Evolutionary conservation across 2,797 vertebrate species (phyloP).

Genomic region (Otolemur crassicaudatus): DNA sequence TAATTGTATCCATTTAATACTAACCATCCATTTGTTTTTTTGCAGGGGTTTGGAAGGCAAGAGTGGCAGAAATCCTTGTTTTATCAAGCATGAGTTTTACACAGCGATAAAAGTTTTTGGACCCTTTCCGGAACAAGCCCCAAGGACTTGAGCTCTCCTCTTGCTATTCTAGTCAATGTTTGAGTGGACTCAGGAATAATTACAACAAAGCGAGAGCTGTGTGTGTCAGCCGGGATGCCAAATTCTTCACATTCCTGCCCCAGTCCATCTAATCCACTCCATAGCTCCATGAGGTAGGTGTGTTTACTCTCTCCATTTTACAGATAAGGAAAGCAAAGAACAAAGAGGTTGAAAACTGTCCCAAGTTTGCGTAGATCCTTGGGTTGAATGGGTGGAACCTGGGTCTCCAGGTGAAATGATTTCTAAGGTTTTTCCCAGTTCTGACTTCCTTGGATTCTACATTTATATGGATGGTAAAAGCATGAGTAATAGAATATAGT

Average conservation of each 20-base stretch:
- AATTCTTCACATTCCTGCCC: neutral
- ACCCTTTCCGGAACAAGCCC: neutral
- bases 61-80: neutral
- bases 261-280: neutral
- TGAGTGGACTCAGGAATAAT: neutral
- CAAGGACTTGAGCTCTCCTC: neutral
- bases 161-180: neutral
- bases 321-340: neutral
- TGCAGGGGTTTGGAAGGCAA: neutral
- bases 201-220: neutral
- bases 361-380: too few species aligned
- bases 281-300: neutral
- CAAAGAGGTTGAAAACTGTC: neutral
- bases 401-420: neutral
- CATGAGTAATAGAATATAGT: neutral
- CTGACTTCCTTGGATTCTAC: neutral
- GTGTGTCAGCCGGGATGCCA: neutral
- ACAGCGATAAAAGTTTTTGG: neutral
- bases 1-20: neutral
- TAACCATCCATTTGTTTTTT: neutral
- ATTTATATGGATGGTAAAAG: neutral
- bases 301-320: neutral
- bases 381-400: neutral
- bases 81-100: neutral
- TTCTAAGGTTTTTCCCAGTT: neutral